These are phyloP conservation scores for Tragelaphus scriptus DNA, from an alignment of 2,113 vertebrate genomes.

Conservation along the genomic window DNA sequence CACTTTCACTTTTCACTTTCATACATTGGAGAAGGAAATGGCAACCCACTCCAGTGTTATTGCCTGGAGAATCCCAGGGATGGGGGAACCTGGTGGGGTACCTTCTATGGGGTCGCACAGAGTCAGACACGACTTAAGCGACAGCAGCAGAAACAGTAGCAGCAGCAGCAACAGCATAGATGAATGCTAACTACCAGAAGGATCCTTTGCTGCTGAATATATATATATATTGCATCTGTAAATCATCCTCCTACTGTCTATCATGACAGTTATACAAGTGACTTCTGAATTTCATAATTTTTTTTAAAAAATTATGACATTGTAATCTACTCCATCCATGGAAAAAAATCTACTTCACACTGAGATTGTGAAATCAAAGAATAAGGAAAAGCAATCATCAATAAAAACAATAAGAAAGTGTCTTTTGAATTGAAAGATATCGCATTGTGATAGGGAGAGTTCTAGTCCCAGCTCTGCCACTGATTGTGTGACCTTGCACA, in stretches of 20 bases:
- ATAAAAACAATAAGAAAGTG: slow-evolving; percentile 41
- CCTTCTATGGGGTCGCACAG: too few relatives aligned
- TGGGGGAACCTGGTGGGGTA: too few relatives aligned
- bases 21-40: too few relatives aligned
- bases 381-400: slow-evolving; percentile 10
- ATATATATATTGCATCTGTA: slow-evolving; percentile 54
- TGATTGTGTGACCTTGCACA: neutral
- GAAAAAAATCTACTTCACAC: slow-evolving; percentile 2
- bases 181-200: slow-evolving; percentile 69
- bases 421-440: slow-evolving; percentile 20
- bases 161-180: neutral
- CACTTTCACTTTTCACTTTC: too few relatives aligned
- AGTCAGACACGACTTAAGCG: too few relatives aligned
- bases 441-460: neutral
- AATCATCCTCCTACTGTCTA: slow-evolving; percentile 68
- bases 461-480: rapidly evolving
- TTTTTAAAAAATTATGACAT: slow-evolving; percentile 59
- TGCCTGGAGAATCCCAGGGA: too few relatives aligned
- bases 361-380: slow-evolving; percentile 21
- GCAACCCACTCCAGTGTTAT: too few relatives aligned
- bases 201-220: slow-evolving; percentile 63
- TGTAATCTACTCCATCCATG: slow-evolving; percentile 36
- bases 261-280: slow-evolving; percentile 74
- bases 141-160: too few relatives aligned
- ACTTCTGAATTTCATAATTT: slow-evolving; percentile 74